phyloP scores from a whole-genome alignment of 2,113 vertebrate species.

The Orycteropus afer region DNA sequence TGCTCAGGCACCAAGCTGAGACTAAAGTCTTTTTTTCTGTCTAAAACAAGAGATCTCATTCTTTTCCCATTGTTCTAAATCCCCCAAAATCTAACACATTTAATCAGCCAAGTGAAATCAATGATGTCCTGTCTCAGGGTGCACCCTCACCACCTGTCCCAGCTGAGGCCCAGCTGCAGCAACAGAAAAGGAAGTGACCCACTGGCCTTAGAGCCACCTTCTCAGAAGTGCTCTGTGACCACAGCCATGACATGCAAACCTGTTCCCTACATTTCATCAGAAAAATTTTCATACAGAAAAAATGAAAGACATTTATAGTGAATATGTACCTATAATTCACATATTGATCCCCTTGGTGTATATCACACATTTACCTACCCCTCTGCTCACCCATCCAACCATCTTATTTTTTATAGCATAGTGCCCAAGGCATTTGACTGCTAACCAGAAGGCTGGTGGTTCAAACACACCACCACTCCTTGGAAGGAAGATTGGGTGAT shows the following conservation, averaged over 20 bases:
- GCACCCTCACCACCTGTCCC: not conserved
- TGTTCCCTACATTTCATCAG: not conserved
- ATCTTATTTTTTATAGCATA: accelerated
- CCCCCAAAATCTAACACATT: not conserved
- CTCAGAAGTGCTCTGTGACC: not conserved
- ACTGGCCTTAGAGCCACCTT: not conserved
- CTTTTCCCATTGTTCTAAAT: not conserved
- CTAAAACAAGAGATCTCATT: not conserved
- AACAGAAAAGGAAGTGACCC: not conserved
- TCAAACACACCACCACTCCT: too few relatives aligned
- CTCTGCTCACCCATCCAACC: not conserved
- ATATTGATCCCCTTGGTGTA: not conserved
- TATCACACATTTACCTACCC: not conserved
- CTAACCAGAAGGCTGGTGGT: too few relatives aligned
- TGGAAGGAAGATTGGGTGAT: too few relatives aligned
- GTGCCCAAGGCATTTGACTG: too few relatives aligned
- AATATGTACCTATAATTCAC: not conserved
- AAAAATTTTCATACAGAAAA: not conserved
- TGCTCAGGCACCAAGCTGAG: not conserved
- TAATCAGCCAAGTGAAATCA: not conserved
- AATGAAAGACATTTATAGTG: not conserved
- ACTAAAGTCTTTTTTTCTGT: not conserved
- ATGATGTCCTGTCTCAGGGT: not conserved
- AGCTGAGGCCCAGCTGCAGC: not conserved
- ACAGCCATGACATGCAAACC: not conserved